A percentile compares a stretch with the other conserved stretches of the same genome.
phyloP scores from a whole-genome alignment of 2,113 vertebrate species.

The Rhinoderma darwinii region DNA sequence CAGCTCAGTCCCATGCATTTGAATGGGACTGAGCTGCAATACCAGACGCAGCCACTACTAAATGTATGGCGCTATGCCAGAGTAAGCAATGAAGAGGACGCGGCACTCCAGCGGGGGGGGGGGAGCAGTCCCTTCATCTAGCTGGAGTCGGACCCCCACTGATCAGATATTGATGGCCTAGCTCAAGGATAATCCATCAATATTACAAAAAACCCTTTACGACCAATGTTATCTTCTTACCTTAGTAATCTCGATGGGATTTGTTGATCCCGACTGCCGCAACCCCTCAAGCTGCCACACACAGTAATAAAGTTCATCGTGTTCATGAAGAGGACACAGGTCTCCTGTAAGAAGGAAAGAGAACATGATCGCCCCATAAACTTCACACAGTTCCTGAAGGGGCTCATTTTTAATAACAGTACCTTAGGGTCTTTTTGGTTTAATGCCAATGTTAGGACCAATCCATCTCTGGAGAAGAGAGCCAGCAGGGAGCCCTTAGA shows the following conservation, averaged over 20 bases:
- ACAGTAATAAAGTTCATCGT: conserved; percentile 83
- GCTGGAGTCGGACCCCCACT: no score
- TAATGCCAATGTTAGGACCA: conserved; percentile 80
- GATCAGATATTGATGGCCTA: no score
- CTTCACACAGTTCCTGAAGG: background rate
- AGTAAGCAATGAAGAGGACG: no score
- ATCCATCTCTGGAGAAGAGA: conserved; percentile 85
- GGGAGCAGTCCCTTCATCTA: no score
- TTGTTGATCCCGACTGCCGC: conserved; percentile 79
- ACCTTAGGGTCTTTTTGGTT: conserved; percentile 93
- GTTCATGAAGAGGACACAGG: conserved; percentile 89
- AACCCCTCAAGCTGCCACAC: conserved; percentile 84
- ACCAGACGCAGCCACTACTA: no score
- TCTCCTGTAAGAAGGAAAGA: conserved; percentile 75
- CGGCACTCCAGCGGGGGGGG: no score
- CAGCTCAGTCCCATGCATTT: no score
- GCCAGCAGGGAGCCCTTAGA: conserved; percentile 87
- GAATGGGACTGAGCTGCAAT: no score
- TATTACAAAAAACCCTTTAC: no score
- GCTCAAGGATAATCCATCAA: no score
- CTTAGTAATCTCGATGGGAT: conserved; percentile 83
- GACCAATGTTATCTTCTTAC: conserved; percentile 71
- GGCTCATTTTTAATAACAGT: background rate
- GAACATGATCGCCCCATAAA: background rate
- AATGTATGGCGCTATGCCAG: no score